Evolutionary conservation across 1,140 invertebrate species (phyloP).

Genomic region (Bombus impatiens): DNA sequence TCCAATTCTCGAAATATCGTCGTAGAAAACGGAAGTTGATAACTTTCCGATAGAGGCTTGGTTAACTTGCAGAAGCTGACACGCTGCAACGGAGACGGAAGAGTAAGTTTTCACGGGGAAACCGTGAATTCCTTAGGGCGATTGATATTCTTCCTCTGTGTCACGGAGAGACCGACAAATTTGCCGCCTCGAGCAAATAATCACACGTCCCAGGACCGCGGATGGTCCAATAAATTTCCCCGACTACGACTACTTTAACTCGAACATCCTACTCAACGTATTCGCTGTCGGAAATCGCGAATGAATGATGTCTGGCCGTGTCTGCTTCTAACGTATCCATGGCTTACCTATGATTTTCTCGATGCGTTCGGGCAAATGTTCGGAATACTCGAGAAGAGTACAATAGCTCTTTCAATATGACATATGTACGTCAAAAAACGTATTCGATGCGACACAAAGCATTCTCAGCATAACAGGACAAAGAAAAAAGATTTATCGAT

Average conservation of each 20-base stretch:
- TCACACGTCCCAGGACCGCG: constrained; percentile 45
- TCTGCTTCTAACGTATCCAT: not conserved
- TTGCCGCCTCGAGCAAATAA: constrained; percentile 51
- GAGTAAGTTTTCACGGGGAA: constrained; percentile 13
- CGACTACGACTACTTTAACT: constrained; percentile 34
- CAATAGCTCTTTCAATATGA: not conserved
- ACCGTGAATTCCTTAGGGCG: constrained; percentile 15
- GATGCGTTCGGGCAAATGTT: not conserved
- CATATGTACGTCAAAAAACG: not conserved
- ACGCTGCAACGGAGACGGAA: not conserved
- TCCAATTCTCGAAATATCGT: not conserved
- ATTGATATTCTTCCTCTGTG: constrained; percentile 48
- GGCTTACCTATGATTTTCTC: constrained; percentile 6
- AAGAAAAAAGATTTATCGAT: not conserved
- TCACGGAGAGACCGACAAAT: constrained; percentile 53
- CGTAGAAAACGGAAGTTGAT: not conserved
- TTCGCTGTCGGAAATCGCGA: constrained; percentile 40
- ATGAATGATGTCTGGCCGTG: constrained; percentile 27
- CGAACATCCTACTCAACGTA: constrained; percentile 49
- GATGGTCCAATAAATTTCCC: constrained; percentile 51
- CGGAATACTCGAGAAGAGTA: not conserved
- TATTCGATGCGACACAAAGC: not conserved
- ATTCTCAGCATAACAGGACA: not conserved
- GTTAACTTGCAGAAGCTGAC: not conserved
- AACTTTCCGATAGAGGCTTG: not conserved